Conservation (phyloP, 2,888 invertebrate species). For the Biston betularia region DNA sequence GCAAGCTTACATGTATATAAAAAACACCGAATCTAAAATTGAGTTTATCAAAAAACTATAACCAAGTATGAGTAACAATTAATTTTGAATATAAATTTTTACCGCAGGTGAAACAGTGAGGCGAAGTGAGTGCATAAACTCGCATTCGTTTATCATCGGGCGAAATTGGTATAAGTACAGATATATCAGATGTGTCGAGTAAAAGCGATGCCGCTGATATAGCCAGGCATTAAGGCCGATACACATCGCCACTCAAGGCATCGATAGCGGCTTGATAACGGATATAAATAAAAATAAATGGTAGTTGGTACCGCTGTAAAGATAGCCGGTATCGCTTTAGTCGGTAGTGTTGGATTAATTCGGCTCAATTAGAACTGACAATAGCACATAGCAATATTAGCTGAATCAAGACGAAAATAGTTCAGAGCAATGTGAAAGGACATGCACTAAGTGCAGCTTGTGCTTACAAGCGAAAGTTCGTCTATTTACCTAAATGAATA, state of each 20-base stretch:
- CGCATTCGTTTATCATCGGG: slow-evolving; percentile 50
- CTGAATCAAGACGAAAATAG: not conserved
- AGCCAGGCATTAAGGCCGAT: slow-evolving; percentile 72
- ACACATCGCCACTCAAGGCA: slow-evolving; percentile 78
- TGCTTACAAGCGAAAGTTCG: no score
- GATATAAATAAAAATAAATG: slow-evolving; percentile 81
- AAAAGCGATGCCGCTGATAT: slow-evolving; percentile 75
- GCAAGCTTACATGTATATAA: no score
- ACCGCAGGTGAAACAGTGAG: not conserved
- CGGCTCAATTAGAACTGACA: not conserved
- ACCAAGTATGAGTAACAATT: no score
- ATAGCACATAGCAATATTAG: not conserved
- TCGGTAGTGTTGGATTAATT: slow-evolving; percentile 51
- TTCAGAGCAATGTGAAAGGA: not conserved
- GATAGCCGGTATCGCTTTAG: slow-evolving; percentile 60
- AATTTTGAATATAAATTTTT: not conserved
- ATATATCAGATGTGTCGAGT: slow-evolving; percentile 61
- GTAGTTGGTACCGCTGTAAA: slow-evolving; percentile 70
- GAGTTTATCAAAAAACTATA: no score
- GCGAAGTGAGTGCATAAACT: slow-evolving; percentile 8
- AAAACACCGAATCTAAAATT: no score
- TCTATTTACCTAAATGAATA: no score
- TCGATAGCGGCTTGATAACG: slow-evolving; percentile 69
- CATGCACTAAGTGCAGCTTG: not conserved
- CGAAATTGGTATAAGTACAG: slow-evolving; percentile 63